Conservation (phyloP, 2,888 invertebrate genomes). For the Thymelicus sylvestris region DNA sequence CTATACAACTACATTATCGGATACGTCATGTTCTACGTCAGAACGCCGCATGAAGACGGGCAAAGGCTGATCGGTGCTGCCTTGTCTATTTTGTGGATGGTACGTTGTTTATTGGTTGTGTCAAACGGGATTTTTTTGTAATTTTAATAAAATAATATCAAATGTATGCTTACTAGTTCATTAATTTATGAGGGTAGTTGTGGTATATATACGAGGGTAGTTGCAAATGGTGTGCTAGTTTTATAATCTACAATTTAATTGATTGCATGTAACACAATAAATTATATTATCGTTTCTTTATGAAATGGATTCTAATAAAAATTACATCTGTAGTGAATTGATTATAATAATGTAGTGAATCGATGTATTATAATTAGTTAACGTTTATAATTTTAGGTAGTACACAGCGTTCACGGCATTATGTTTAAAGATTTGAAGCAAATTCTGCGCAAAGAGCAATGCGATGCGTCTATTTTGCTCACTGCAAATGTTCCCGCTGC, state of each 20-base stretch:
- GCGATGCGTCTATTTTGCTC: conserved; percentile 98
- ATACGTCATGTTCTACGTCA: conserved; percentile 99
- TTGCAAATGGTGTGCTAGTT: too few species aligned
- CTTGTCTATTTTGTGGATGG: conserved; percentile 98
- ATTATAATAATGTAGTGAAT: neutral
- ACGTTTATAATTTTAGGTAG: conserved; percentile 86
- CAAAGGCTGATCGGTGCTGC: conserved; percentile 98
- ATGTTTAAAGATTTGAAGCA: conserved; percentile 99
- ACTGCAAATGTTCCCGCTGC: conserved; percentile 99
- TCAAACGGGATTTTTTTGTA: neutral
- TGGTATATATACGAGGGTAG: too few species aligned
- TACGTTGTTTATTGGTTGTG: conserved; percentile 59
- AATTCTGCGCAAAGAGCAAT: conserved; percentile 98
- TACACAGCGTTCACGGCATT: conserved; percentile 99
- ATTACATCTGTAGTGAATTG: neutral
- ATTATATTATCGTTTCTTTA: neutral
- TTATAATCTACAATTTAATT: too few species aligned
- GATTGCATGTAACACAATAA: too few species aligned
- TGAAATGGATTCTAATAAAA: neutral
- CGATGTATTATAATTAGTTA: neutral
- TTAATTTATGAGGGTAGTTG: too few species aligned
- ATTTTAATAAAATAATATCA: too few species aligned
- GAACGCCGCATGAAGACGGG: conserved; percentile 97
- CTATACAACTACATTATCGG: conserved; percentile 99
- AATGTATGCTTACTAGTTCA: too few species aligned